phyloP scores from a whole-genome alignment of 2,113 vertebrate genomes.

The Phoenicopterus ruber region DNA sequence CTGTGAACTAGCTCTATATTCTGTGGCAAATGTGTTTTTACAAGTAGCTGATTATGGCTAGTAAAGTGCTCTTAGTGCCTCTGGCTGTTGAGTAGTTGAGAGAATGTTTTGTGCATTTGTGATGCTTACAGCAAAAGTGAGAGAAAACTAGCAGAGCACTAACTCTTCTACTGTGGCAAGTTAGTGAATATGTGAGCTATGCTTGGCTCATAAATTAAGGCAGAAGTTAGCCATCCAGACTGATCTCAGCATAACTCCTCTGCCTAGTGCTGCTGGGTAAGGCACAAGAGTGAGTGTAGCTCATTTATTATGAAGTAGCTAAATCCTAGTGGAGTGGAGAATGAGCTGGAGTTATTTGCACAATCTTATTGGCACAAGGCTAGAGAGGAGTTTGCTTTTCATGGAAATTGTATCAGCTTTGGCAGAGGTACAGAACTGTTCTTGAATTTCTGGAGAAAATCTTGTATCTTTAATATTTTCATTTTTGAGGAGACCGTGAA shows the following conservation, averaged over 20 bases:
- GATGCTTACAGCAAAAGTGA: neutral
- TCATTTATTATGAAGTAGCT: neutral
- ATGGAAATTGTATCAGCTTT: slow-evolving; percentile 34
- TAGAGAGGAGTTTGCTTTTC: slow-evolving; percentile 34
- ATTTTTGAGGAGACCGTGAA: neutral
- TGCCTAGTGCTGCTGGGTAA: neutral
- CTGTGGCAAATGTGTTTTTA: neutral
- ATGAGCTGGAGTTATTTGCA: neutral
- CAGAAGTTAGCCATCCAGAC: neutral
- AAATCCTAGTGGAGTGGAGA: neutral
- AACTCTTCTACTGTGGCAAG: neutral
- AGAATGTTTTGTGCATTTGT: neutral
- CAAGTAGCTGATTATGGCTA: neutral
- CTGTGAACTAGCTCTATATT: neutral
- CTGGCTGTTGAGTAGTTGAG: neutral
- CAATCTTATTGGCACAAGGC: neutral
- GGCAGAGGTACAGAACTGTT: slow-evolving; percentile 26
- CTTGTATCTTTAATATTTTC: slow-evolving; percentile 43
- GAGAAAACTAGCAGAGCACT: neutral
- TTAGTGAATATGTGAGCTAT: neutral
- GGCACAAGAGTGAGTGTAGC: neutral
- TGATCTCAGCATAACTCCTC: neutral
- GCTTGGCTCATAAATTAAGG: neutral
- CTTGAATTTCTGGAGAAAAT: neutral
- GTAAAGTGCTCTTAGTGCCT: neutral